Evolutionary conservation across 1,140 invertebrate genomes (phyloP), one percentile per base, ranked within the genome.

Genomic region (Contarinia nasturtii): DNA sequence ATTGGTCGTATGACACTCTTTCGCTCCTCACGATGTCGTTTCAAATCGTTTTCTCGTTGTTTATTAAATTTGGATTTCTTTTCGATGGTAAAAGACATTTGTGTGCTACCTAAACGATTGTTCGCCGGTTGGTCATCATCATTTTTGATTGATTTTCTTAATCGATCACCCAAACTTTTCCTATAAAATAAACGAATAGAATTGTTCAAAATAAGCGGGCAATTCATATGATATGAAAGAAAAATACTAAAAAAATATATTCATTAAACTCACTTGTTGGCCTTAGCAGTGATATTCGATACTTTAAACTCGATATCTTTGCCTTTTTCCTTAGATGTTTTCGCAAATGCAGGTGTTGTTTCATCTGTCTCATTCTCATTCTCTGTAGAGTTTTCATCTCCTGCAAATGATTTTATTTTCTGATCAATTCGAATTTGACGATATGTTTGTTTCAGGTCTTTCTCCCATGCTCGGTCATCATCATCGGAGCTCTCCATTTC

Each of bases 391-490:
- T 63, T 49, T 7, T 60, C 52, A 43, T 63, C 51, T 51, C 50
- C 49, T 57, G 67, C 48, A 51, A 64, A 53, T 51, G 58, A 52
- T 43, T 63, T 57, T 49, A 70, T 56, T 20, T 67, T 54, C 43
- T 68, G 27, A 27, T 27, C 27, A 27, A 27, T 55, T 55, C 66
- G 55, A 18, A 57, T 57, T 53, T 70, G 62, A 48, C 65, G 65
- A 55, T 82, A 80, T 53, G 86, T 75, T 55, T 80, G 79, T 55
- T 83, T 82, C 22, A 88, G 71, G 69, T 90, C 84, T 55, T 80
- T 77, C 0, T 75, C 71, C 77, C 80, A 87, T 19, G 73, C 68
- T 52, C 75, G 74, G 27, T 87, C 81, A 64, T 87, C 83, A n/a
- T 89, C 85, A 54, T 87, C 85, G 0, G 82, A 80, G 52, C 71